Evolutionary conservation across 2,888 invertebrate species (phyloP).

Genomic region (Ommatoiulus sabulosus): DNA sequence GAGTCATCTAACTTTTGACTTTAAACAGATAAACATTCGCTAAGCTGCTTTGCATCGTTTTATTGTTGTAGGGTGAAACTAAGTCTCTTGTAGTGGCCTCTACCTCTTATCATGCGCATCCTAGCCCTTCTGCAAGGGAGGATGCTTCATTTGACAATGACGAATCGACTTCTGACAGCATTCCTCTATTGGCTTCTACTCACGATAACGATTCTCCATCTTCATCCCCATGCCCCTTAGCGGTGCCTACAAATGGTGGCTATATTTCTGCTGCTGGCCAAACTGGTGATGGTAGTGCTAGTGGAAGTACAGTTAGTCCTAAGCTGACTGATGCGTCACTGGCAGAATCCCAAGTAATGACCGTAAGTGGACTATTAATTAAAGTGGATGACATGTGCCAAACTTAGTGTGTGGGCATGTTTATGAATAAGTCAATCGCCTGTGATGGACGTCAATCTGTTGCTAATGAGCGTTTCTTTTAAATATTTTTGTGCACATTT

Average conservation of each 20-base stretch:
- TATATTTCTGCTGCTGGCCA: conserved; percentile 42
- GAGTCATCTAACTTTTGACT: neutral
- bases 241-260: conserved; percentile 53
- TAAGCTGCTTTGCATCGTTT: conserved; percentile 41
- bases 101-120: conserved; percentile 54
- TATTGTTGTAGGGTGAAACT: conserved; percentile 53
- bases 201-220: conserved; percentile 44
- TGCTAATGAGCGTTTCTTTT: neutral
- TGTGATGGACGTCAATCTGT: neutral
- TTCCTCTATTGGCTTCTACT: conserved; percentile 56
- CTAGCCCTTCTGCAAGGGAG: neutral
- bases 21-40: no score
- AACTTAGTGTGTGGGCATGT: neutral
- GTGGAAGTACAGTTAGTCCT: conserved; percentile 37
- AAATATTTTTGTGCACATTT: neutral
- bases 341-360: conserved; percentile 48
- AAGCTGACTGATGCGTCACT: conserved; percentile 46
- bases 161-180: conserved; percentile 54
- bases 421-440: neutral
- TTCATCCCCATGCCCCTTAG: conserved; percentile 42
- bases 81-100: conserved; percentile 54
- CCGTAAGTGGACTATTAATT: conserved; percentile 51
- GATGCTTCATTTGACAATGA: conserved; percentile 42
- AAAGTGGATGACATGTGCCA: conserved; percentile 4
- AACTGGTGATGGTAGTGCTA: conserved; percentile 53